Evolutionary conservation across 2,113 vertebrate species (phyloP), one percentile per base, ranked within the genome.

Genomic region (Otus sunia): DNA sequence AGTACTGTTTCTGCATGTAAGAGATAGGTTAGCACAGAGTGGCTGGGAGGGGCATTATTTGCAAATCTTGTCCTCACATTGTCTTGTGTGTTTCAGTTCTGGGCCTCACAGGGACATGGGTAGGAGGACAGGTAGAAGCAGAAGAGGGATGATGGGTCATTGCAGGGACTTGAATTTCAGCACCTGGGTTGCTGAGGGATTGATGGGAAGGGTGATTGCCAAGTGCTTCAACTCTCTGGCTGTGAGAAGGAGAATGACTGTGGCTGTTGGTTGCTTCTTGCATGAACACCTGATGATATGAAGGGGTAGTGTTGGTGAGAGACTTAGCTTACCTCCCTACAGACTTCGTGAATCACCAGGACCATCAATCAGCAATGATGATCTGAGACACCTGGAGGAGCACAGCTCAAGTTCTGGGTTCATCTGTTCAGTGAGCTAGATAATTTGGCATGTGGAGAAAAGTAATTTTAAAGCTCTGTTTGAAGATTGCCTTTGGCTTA

Each of bases 301-400:
- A 72, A 66, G 15, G 5, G 47, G 36, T 17, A 21, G 15, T 21
- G 23, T 43, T 34, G 7, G 18, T 76, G 49, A 88, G 53, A 50
- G 29, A 32, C 27, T 60, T 29, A 20, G 4, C 22, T 72, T 47
- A 21, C 14, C 9, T n/a, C 37, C 41, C 19, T 21, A 13, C 12
- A n/a, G 36, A 14, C 30, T 47, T 36, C 37, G 36, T 73, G 58
- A 34, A 56, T 37, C 2, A 1, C 29, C 21, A 41, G 36, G 25
- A 45, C 15, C 15, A 45, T 21, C 36, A 29, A 32, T 18, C 45
- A 69, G 17, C 0, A 0, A 18, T 5, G 1, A 4, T 56, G 53
- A 10, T 36, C 36, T 49, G 30, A 80, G 67, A 49, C 2, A 0
- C 2, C 14, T 39, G 17, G 9, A 83, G 63, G 6, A 77, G 8